Conservation (phyloP, 2,797 vertebrate genomes). For the Acipenser transmontanus region DNA sequence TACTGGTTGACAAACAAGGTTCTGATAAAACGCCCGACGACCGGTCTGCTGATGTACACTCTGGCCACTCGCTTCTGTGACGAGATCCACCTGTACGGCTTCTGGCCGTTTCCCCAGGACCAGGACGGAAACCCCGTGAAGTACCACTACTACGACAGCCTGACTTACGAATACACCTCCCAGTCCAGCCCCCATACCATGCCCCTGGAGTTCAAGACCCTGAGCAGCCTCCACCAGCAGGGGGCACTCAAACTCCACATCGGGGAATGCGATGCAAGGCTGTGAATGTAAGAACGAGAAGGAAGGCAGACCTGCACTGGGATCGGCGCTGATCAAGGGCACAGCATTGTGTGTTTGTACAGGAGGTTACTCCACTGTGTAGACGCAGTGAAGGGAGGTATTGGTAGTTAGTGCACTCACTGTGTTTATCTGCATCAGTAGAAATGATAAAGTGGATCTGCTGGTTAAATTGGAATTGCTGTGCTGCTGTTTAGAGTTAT, state of each 20-base stretch:
- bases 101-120: slow-evolving; percentile 86
- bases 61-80: slow-evolving; percentile 96
- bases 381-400: too few species aligned
- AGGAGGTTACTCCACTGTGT: too few species aligned
- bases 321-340: too few species aligned
- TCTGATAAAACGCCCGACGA: slow-evolving; percentile 93
- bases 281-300: slow-evolving; percentile 11
- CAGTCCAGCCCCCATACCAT: slow-evolving; percentile 91
- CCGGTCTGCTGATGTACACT: slow-evolving; percentile 94
- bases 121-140: slow-evolving; percentile 78
- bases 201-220: slow-evolving; percentile 92
- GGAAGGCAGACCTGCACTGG: slow-evolving; percentile 4
- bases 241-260: slow-evolving; percentile 90
- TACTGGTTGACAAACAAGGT: slow-evolving; percentile 96
- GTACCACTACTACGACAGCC: slow-evolving; percentile 92
- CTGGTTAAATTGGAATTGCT: too few species aligned
- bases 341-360: too few species aligned
- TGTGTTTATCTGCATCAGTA: too few species aligned
- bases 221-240: slow-evolving; percentile 80
- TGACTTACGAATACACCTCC: slow-evolving; percentile 88
- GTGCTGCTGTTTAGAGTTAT: too few species aligned
- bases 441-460: too few species aligned
- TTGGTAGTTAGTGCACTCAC: too few species aligned
- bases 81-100: slow-evolving; percentile 90
- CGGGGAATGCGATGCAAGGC: slow-evolving; percentile 59